Evolutionary conservation across 2,113 vertebrate species (phyloP), one percentile per base, ranked within the genome.

Genomic region (Chaetodon trifascialis): DNA sequence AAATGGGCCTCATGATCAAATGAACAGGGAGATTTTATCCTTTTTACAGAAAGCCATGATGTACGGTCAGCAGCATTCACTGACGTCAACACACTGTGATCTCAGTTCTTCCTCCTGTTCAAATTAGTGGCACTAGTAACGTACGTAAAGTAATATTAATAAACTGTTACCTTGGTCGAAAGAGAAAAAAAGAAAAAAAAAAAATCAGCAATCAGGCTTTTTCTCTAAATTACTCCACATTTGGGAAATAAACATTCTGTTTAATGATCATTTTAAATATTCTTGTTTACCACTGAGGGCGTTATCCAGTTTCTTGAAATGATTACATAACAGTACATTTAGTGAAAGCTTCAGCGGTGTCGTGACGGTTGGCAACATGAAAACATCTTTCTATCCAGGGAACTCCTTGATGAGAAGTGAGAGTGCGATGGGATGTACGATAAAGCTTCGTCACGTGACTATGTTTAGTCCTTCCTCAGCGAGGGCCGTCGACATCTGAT

Each of bases 371-470:
- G 30, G 25, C 21, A 62, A 34, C 46, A 68, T 15, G 0, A 79
- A 71, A 72, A 72, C 23, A 21, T 25, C 42, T 54, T n/a, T 0
- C 9, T 21, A 4, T 40, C 16, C 23, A 64, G 52, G 38, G 59
- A 59, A 82, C 58, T 52, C 21, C 64, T 54, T 11, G 36, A 73
- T 19, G 21, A 25, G 52, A 76, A 55, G 30, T 66, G 62, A 82
- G 63, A 82, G 55, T 62, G 23, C 16, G 47, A 67, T 11, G 11
- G 17, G 63, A 52, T 25, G 40, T 1, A 49, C 19, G 63, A 71
- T 71, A 49, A 46, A 66, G 60, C 23, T 63, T 66, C 21, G 55
- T 7, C 14, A 51, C 34, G 11, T 54, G 1, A 44, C 42, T 17
- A 4, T 63, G 44, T 78, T 51, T 21, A 21, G 23, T 79, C 17